A percentile compares a stretch with the other conserved stretches of the same genome.
These are phyloP conservation scores for Osmoderma eremita DNA, from an alignment of 2,888 invertebrate species.

Conservation along the genomic window DNA sequence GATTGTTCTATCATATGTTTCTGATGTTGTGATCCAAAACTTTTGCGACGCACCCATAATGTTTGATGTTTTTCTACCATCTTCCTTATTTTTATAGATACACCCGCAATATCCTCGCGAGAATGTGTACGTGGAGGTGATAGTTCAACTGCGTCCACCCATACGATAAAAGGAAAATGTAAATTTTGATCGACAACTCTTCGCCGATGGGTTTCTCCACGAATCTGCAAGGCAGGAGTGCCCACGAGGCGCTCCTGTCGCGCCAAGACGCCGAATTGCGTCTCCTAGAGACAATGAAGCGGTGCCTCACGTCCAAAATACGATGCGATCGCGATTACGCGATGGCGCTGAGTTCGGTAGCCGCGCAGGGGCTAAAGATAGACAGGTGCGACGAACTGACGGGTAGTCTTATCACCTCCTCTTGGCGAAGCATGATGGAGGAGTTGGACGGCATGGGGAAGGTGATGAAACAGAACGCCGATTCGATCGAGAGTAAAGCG, in stretches of 20 bases:
- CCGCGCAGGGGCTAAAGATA: constrained; percentile 84
- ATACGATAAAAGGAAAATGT: constrained; percentile 14
- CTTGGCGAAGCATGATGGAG: constrained; percentile 88
- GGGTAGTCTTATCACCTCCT: constrained; percentile 75
- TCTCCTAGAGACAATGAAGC: constrained; percentile 90
- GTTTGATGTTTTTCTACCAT: too few species aligned
- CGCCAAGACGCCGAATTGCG: constrained; percentile 93
- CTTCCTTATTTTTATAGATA: constrained; percentile 27
- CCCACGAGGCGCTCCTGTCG: constrained; percentile 89
- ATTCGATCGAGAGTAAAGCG: constrained; percentile 83
- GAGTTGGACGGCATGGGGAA: constrained; percentile 88
- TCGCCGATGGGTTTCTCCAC: constrained; percentile 83
- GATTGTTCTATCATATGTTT: too few species aligned
- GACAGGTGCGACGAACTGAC: constrained; percentile 79
- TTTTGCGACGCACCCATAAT: too few species aligned
- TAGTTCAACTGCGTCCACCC: background rate
- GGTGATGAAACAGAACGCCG: constrained; percentile 85
- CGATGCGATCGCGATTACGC: constrained; percentile 95
- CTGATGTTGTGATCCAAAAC: too few species aligned
- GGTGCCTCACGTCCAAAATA: constrained; percentile 86
- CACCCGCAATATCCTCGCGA: background rate
- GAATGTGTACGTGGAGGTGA: constrained; percentile 16
- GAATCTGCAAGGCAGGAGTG: constrained; percentile 85
- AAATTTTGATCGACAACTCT: too few species aligned
- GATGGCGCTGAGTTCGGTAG: constrained; percentile 81